Evolutionary conservation across 2,888 invertebrate genomes (phyloP).

Genomic region (Stomorhina lunata): DNA sequence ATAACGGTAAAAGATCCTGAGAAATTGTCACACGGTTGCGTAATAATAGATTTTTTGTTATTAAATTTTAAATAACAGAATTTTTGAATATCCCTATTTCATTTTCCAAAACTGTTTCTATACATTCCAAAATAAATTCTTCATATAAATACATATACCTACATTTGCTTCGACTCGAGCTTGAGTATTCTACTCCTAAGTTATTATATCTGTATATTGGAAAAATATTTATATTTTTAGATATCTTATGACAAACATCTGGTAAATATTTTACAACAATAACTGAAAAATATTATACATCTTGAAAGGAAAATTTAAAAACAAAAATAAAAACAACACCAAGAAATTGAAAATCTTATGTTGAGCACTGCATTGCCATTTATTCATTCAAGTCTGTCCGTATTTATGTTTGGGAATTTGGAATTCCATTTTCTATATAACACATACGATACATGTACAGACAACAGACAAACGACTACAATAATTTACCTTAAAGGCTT

Average conservation of each 20-base stretch:
- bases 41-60: too few relatives aligned
- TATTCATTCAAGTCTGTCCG: slow-evolving; percentile 4
- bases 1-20: too few relatives aligned
- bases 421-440: slow-evolving; percentile 11
- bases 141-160: too few relatives aligned
- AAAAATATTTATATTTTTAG: slow-evolving; percentile 40
- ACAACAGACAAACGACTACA: slow-evolving; percentile 17
- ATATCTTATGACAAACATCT: slow-evolving; percentile 41
- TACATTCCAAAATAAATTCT: too few relatives aligned
- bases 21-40: too few relatives aligned
- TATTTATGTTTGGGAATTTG: slow-evolving; percentile 25
- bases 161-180: too few relatives aligned
- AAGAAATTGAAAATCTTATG: slow-evolving; percentile 10
- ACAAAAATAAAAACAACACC: not conserved
- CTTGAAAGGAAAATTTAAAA: not conserved
- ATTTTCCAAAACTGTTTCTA: too few relatives aligned
- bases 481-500: slow-evolving; percentile 50
- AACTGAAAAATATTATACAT: slow-evolving; percentile 16
- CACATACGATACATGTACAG: not conserved
- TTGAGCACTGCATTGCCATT: slow-evolving; percentile 15
- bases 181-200: not conserved
- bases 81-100: too few relatives aligned
- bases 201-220: not conserved
- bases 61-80: too few relatives aligned
- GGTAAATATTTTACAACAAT: slow-evolving; percentile 45